A percentile compares a stretch with the other conserved stretches of the same genome.
Evolutionary conservation across 2,888 invertebrate genomes (phyloP).

Genomic region (Heliconius ethilla): DNA sequence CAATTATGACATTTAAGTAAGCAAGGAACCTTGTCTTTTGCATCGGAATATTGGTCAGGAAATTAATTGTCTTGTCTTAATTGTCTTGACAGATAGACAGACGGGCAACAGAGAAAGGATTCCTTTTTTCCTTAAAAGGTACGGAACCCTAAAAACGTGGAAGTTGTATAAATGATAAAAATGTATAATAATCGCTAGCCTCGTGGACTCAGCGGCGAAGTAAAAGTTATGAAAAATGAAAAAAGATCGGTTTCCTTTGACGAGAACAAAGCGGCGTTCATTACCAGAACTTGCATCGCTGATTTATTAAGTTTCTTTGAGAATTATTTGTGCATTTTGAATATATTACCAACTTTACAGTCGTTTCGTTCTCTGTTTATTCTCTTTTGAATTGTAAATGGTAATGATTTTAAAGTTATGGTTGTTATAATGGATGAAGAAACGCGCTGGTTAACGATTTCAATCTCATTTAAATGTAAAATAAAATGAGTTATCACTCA

Average conservation of each 20-base stretch:
- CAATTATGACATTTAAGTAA: not conserved
- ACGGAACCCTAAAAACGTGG: not conserved
- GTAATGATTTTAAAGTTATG: not conserved
- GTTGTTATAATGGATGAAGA: not conserved
- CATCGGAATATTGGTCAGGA: not conserved
- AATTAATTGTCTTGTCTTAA: too few relatives aligned
- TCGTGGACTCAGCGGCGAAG: constrained; percentile 19
- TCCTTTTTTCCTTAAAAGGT: too few relatives aligned
- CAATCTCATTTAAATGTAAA: not conserved
- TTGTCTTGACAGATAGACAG: too few relatives aligned
- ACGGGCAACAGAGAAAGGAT: too few relatives aligned
- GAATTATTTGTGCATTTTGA: constrained; percentile 32
- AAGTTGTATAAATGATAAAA: too few relatives aligned
- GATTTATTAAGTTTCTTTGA: constrained; percentile 52
- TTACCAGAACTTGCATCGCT: constrained; percentile 38
- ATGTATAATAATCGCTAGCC: not conserved
- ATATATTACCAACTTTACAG: constrained; percentile 33
- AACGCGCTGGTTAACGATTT: not conserved
- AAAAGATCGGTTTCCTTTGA: constrained; percentile 36
- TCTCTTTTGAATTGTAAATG: constrained; percentile 27
- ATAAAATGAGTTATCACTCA: not conserved
- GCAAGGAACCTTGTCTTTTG: not conserved
- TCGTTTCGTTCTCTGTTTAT: constrained; percentile 17
- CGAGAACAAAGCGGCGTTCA: constrained; percentile 32
- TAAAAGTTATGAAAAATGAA: constrained; percentile 28